Conservation (phyloP, 2,113 vertebrate genomes). For the Ictalurus punctatus region DNA sequence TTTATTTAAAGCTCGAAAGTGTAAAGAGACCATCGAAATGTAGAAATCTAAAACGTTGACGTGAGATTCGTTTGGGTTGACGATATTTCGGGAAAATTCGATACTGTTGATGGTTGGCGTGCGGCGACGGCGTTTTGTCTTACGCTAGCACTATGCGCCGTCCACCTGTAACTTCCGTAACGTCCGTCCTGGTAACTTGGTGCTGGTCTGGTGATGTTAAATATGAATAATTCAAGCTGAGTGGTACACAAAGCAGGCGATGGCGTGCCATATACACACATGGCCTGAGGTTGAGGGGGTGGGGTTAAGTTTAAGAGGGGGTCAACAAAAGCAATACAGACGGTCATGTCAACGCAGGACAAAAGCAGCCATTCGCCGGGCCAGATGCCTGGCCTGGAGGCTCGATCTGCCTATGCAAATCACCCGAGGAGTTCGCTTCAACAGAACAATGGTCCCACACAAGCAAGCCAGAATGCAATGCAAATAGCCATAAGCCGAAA, state of each 20-base stretch:
- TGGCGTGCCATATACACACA: constrained; percentile 21
- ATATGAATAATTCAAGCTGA: constrained; percentile 37
- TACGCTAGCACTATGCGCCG: background rate
- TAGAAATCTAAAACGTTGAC: background rate
- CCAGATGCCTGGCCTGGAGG: constrained; percentile 52
- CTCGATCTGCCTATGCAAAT: constrained; percentile 56
- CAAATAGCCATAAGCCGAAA: constrained; percentile 24
- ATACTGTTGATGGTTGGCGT: background rate
- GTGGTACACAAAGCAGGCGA: constrained; percentile 20
- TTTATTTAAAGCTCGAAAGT: background rate
- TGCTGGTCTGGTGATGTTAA: background rate
- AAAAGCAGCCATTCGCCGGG: constrained; percentile 49
- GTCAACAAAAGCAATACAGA: constrained; percentile 52
- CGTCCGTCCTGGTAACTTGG: background rate
- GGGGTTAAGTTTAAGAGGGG: constrained; percentile 8
- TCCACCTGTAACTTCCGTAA: background rate
- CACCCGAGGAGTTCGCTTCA: constrained; percentile 29
- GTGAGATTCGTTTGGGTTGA: background rate
- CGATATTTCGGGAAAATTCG: background rate
- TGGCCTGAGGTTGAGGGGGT: background rate
- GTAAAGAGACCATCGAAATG: background rate
- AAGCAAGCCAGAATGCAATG: constrained; percentile 22
- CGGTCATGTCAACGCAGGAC: constrained; percentile 45
- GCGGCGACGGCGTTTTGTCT: background rate
- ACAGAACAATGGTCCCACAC: constrained; percentile 49